phyloP scores from a whole-genome alignment of 30 jellyfish, hydroid and myxozoan genomes.

The Chironex yamaguchii region DNA sequence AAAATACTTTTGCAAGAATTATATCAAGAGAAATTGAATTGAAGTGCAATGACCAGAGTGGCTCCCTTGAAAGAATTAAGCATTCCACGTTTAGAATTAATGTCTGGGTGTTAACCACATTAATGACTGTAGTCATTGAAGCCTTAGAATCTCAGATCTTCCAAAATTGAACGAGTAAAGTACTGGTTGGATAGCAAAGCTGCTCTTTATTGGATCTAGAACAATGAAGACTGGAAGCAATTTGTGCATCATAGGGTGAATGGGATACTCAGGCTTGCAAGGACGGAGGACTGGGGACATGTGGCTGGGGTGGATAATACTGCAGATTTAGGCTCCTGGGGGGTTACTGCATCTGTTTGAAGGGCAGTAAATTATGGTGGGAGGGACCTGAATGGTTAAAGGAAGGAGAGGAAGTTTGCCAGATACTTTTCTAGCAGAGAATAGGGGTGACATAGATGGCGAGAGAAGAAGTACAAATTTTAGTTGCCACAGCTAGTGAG shows the following conservation, averaged over 20 bases:
- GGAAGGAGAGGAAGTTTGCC: constrained; percentile 23
- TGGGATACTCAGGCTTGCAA: constrained; percentile 27
- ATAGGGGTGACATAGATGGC: background rate
- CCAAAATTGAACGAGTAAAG: constrained; percentile 24
- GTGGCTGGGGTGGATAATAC: constrained; percentile 57
- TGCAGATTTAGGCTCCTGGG: constrained; percentile 70
- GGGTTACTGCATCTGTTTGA: constrained; percentile 21
- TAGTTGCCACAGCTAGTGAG: background rate
- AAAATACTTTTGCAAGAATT: background rate
- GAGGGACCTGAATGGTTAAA: constrained; percentile 36
- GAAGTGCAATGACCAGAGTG: constrained; percentile 44
- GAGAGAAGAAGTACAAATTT: background rate
- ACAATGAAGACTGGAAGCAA: constrained; percentile 65
- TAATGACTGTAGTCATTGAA: constrained; percentile 28
- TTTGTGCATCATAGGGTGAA: constrained; percentile 62
- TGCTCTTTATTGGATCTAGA: constrained; percentile 56
- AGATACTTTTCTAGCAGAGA: background rate
- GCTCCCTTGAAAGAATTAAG: constrained; percentile 58
- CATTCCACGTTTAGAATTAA: constrained; percentile 60
- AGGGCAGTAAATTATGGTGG: constrained; percentile 37
- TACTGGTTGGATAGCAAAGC: constrained; percentile 63
- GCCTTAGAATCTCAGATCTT: constrained; percentile 34
- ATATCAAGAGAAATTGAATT: background rate
- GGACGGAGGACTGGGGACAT: constrained; percentile 70
- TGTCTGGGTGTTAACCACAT: constrained; percentile 52